Conservation (phyloP, 1,140 invertebrate genomes). For the Oscheius sp. region DNA sequence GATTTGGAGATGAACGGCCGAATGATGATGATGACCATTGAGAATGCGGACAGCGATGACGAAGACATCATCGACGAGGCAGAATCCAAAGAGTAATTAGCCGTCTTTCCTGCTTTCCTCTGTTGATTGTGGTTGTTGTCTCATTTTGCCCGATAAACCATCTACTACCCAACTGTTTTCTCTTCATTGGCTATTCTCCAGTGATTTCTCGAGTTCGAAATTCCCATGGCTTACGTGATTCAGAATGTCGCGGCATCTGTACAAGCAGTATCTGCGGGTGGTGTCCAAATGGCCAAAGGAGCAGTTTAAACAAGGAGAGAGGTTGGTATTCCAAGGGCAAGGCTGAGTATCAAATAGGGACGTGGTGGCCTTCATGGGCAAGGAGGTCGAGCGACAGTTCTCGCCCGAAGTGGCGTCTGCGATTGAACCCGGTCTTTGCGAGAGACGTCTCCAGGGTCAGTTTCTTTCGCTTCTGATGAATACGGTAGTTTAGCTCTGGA, state of each 20-base stretch:
- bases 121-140: no score
- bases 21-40: not conserved
- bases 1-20: not conserved
- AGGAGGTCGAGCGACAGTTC: constrained; percentile 29
- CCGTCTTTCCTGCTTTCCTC: no score
- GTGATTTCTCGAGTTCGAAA: no score
- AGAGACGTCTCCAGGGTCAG: constrained; percentile 15
- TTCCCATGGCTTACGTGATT: not conserved
- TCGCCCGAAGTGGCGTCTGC: not conserved
- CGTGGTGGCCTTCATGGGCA: not conserved
- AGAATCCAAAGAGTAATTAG: no score
- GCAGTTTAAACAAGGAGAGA: constrained; percentile 6
- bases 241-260: constrained; percentile 18
- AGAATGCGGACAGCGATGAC: constrained; percentile 13
- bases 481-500: constrained; percentile 12
- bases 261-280: constrained; percentile 33
- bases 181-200: no score
- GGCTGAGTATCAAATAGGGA: constrained; percentile 1
- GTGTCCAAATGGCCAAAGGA: constrained; percentile 25
- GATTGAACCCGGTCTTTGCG: not conserved
- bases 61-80: no score
- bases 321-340: not conserved
- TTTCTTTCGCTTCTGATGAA: not conserved
- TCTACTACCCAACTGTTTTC: no score
- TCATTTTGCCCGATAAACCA: no score